These are phyloP conservation scores for Ptychochromis oligacanthus DNA, from an alignment of 2,113 vertebrate genomes.

Conservation along the genomic window DNA sequence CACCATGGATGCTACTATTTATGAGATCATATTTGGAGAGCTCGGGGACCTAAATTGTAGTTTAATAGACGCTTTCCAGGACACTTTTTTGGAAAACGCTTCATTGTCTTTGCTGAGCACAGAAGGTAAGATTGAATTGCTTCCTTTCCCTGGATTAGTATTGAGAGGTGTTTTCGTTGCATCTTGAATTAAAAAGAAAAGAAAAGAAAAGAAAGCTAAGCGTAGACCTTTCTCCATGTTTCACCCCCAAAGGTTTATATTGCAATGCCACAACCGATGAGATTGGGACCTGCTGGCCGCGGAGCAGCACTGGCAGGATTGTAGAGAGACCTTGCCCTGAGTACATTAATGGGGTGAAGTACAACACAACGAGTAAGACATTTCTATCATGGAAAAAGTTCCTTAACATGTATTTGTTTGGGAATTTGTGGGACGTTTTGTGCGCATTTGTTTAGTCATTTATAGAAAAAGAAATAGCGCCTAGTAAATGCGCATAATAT, in stretches of 20 bases:
- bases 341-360: constrained; percentile 96
- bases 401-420: not conserved
- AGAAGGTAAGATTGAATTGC: constrained; percentile 83
- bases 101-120: constrained; percentile 79
- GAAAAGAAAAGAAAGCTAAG: not conserved
- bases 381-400: constrained; percentile 32
- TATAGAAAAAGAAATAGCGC: not conserved
- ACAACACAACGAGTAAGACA: constrained; percentile 96
- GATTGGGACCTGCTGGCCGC: constrained; percentile 98
- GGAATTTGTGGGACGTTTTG: not conserved
- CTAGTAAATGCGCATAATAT: not conserved
- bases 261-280: constrained; percentile 95
- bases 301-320: constrained; percentile 84
- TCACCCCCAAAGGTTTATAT: constrained; percentile 79
- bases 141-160: not conserved
- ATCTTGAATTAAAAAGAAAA: no score
- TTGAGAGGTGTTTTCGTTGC: not conserved
- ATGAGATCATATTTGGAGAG: constrained; percentile 87
- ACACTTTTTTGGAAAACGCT: constrained; percentile 85
- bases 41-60: constrained; percentile 91
- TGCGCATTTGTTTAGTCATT: not conserved
- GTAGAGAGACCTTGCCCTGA: constrained; percentile 96
- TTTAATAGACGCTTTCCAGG: constrained; percentile 84
- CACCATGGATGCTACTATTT: constrained; percentile 84
- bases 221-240: not conserved